Conservation (phyloP, 1,140 invertebrate species). For the Cheumatopsyche charites region DNA sequence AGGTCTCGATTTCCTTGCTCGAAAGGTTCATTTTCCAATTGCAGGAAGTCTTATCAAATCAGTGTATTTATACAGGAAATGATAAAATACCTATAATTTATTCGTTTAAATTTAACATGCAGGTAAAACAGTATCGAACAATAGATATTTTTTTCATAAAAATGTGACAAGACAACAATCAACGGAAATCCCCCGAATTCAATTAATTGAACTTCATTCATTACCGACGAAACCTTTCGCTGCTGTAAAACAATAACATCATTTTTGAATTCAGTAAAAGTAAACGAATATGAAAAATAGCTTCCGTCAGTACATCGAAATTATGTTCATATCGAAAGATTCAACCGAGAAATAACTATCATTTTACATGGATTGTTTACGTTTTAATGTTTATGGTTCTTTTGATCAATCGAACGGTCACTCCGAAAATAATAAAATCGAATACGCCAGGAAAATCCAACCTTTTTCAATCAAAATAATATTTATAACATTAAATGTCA, state of each 20-base stretch:
- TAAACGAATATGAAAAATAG: too few relatives aligned
- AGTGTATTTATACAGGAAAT: too few relatives aligned
- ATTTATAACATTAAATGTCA: too few relatives aligned
- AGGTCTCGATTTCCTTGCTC: too few relatives aligned
- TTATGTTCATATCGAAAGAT: background rate
- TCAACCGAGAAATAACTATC: constrained; percentile 3
- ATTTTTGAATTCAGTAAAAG: too few relatives aligned
- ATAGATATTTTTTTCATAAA: background rate
- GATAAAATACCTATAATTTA: too few relatives aligned
- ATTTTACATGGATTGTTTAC: constrained; percentile 20
- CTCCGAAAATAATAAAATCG: constrained; percentile 21
- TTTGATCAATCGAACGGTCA: constrained; percentile 26
- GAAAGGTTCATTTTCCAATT: too few relatives aligned
- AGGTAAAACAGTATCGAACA: background rate
- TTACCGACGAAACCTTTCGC: background rate
- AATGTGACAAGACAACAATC: background rate
- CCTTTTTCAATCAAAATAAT: background rate
- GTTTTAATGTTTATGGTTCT: constrained; percentile 21
- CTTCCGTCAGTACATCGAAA: too few relatives aligned
- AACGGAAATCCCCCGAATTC: background rate
- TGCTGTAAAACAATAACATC: background rate
- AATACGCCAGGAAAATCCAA: background rate
- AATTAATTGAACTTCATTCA: background rate
- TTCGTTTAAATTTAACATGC: too few relatives aligned
- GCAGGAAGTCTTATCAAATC: too few relatives aligned